These are phyloP conservation scores for Limnodromus scolopaceus DNA, from an alignment of 2,797 vertebrate species.

Conservation along the genomic window DNA sequence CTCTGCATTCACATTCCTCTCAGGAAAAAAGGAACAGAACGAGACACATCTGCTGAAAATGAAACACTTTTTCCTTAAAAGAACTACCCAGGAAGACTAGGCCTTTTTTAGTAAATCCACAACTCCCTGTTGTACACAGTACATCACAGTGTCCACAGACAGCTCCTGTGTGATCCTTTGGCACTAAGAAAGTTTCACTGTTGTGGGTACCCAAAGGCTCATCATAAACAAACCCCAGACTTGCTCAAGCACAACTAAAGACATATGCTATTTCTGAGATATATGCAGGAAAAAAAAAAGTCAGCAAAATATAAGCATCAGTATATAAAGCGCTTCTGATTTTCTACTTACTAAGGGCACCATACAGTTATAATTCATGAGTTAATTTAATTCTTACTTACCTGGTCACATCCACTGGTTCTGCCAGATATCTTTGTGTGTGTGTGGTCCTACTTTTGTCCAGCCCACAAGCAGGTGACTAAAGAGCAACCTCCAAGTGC, in stretches of 20 bases:
- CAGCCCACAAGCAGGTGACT: neutral
- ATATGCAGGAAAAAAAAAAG: neutral
- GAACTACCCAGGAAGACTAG: neutral
- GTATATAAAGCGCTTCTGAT: neutral
- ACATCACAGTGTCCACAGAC: neutral
- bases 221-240: slow-evolving; percentile 15
- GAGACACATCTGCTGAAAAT: slow-evolving; percentile 44
- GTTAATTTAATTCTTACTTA: neutral
- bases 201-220: neutral
- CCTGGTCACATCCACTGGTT: neutral
- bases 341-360: neutral
- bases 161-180: slow-evolving; percentile 22
- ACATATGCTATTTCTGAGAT: neutral
- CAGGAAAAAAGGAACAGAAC: slow-evolving; percentile 33
- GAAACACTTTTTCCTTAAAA: slow-evolving; percentile 30
- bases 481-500: neutral
- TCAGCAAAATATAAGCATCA: neutral
- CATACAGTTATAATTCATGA: neutral
- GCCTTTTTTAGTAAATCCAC: neutral
- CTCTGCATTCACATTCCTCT: neutral
- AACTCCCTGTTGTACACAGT: neutral
- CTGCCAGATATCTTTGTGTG: neutral
- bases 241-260: neutral
- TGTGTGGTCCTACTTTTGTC: neutral
- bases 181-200: slow-evolving; percentile 18